Conservation (phyloP, 2,797 vertebrate genomes). For the Orientallactaga sibirica region DNA sequence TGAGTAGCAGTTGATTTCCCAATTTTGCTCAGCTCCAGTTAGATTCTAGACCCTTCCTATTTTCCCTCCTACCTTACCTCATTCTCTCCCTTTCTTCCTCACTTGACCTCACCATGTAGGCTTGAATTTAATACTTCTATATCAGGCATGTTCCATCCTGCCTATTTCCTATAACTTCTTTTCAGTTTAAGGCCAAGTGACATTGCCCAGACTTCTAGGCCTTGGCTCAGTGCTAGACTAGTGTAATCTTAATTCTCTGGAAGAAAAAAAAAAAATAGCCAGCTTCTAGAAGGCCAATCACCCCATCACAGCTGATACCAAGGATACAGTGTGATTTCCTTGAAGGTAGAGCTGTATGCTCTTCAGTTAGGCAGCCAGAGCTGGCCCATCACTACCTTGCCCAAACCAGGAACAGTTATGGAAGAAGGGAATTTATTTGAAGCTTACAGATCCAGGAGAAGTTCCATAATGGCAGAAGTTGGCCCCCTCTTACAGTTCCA, state of each 20-base stretch:
- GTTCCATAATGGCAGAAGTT: too few species aligned
- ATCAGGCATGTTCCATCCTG: neutral
- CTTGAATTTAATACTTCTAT: too few species aligned
- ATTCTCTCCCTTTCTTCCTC: neutral
- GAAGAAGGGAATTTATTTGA: too few species aligned
- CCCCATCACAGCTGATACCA: neutral
- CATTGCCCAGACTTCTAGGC: neutral
- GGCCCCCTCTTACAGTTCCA: too few species aligned
- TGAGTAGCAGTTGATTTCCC: neutral
- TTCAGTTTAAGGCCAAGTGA: neutral
- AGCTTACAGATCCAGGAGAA: too few species aligned
- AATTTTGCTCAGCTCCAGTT: neutral
- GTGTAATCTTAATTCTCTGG: neutral
- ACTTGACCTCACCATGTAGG: neutral
- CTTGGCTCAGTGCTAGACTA: neutral
- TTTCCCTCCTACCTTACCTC: neutral
- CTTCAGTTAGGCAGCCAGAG: neutral
- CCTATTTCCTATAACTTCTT: neutral
- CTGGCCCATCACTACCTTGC: rapidly evolving
- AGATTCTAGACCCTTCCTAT: neutral
- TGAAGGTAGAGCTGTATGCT: neutral
- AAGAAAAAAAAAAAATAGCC: neutral
- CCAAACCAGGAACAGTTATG: neutral
- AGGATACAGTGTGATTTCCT: rapidly evolving
- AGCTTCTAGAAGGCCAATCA: neutral